These are phyloP conservation scores for Sebastiscus albofasciatus DNA, from an alignment of 2,797 vertebrate genomes.

Conservation along the genomic window DNA sequence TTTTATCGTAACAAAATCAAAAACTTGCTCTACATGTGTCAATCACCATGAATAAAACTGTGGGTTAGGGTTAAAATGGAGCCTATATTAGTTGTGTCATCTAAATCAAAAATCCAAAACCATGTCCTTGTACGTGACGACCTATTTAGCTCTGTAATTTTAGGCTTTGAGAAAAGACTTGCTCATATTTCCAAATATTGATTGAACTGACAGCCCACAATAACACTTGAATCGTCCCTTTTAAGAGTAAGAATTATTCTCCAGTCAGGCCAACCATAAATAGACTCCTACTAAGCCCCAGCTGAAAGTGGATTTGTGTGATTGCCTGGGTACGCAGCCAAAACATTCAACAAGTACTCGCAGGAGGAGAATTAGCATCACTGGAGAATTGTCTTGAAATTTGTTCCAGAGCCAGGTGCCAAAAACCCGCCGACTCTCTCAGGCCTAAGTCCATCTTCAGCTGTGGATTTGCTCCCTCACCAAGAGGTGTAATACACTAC, in stretches of 20 bases:
- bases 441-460: constrained; percentile 11
- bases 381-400: constrained; percentile 38
- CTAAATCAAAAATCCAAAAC: background rate
- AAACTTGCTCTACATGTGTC: background rate
- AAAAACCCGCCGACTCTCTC: constrained; percentile 9
- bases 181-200: constrained; percentile 45
- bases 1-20: constrained; percentile 2
- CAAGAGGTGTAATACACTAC: background rate
- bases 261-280: constrained; percentile 45
- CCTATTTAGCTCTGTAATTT: constrained; percentile 10
- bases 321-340: constrained; percentile 33
- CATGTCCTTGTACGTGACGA: background rate
- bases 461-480: constrained; percentile 7
- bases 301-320: constrained; percentile 47
- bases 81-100: background rate
- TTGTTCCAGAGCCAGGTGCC: constrained; percentile 28
- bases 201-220: constrained; percentile 29
- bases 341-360: constrained; percentile 48
- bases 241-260: constrained; percentile 46
- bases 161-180: constrained; percentile 19
- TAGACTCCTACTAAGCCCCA: constrained; percentile 31
- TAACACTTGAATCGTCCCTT: constrained; percentile 37
- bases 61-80: background rate
- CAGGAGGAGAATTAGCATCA: constrained; percentile 30
- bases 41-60: background rate